Base-by-base conservation (phyloP, 92 coral and sea anemone species). In the Isaurus tuberculatus region DNA sequence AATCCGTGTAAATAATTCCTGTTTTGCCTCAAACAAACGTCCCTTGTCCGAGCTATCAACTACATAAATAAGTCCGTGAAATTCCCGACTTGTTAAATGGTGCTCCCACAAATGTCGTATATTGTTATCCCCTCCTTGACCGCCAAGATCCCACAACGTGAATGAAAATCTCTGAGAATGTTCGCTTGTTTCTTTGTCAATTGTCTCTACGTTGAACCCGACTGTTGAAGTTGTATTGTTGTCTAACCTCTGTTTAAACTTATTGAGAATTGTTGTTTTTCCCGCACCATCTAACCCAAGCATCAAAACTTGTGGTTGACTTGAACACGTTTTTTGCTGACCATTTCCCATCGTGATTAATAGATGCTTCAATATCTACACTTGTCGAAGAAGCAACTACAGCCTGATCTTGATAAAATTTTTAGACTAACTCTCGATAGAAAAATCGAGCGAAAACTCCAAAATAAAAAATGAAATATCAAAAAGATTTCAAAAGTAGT, bases 261-360 rank as follows among this genome's bases (percentile, higher is more conserved):
- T 33, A 30, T 61, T 48, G 27, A 77, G 82, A 34, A 77, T 15
- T 32, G 82, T 77, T 31, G 82, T 77, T 32, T 77, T 77, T 8
- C 82, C 82, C 31, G 82, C 82, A 17, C 82, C 82, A 64, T 77
- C 82, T 46, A 77, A 77, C 36, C 82, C 82, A 13, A 77, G 30
- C 82, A 77, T 77, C 42, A 77, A 34, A 15, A 77, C 19, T 57
- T 77, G 82, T 36, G 82, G 82, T 32, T n/a, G 64, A 34, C 11
- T 22, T 25, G 68, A 26, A 77, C 33, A 58, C 2, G 34, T 4
- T 5, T 40, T 58, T 3, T 15, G 64, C 25, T 57, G 14, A 67
- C 48, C 23, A 17, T 77, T 64, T 8, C 82, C 82, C 82, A 77
- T 77, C 31, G 67, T 57, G 30, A 5, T 22, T 46, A 3, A 2